These are phyloP conservation scores for Meriones psammophilus DNA, from an alignment of 2,797 vertebrate species.

Conservation along the genomic window DNA sequence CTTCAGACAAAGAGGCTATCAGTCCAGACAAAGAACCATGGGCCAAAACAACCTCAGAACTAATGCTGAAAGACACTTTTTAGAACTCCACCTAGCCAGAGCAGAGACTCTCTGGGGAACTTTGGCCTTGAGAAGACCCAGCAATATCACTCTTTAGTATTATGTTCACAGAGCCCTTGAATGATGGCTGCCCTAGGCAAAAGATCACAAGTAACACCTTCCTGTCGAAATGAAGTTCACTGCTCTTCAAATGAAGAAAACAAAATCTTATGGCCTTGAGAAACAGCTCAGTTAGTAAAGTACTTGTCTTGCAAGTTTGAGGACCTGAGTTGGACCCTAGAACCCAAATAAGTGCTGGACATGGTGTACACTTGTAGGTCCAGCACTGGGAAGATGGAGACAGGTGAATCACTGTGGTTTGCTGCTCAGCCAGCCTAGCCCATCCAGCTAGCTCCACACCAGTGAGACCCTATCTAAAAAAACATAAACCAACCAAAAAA, in stretches of 20 bases:
- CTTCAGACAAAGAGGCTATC: not conserved
- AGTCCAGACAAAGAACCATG: not conserved
- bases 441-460: not conserved
- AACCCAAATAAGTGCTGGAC: not conserved
- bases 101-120: not conserved
- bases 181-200: not conserved
- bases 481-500: not conserved
- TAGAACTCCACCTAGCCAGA: not conserved
- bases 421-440: not conserved
- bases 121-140: not conserved
- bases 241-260: not conserved
- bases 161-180: not conserved
- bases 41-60: not conserved
- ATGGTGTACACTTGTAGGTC: not conserved
- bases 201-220: not conserved
- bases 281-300: not conserved
- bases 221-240: not conserved
- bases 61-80: fast-evolving
- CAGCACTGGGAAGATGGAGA: not conserved
- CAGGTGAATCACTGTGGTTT: not conserved
- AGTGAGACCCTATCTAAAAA: not conserved
- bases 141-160: not conserved
- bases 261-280: not conserved
- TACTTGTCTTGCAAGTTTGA: not conserved
- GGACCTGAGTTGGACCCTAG: not conserved